These are phyloP conservation scores for Acleris emargana DNA, from an alignment of 2,888 invertebrate genomes.

Conservation along the genomic window DNA sequence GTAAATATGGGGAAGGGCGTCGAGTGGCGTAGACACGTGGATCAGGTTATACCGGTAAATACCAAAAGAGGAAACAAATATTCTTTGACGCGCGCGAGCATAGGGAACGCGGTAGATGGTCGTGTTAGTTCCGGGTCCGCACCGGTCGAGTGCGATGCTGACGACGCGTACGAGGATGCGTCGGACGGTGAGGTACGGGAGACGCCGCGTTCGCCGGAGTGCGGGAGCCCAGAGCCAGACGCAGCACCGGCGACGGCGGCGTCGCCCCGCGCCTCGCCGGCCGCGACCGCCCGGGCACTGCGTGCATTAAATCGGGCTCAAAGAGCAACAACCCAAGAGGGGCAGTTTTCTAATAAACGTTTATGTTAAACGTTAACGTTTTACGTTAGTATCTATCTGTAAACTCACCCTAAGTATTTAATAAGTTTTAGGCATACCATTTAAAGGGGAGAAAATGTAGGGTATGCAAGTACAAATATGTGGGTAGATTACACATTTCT, in stretches of 20 bases:
- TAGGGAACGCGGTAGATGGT: not conserved
- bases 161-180: not conserved
- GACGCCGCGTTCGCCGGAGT: not conserved
- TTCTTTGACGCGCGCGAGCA: not conserved
- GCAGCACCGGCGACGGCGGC: too few relatives aligned
- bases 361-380: too few relatives aligned
- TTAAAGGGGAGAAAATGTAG: too few relatives aligned
- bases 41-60: constrained; percentile 17
- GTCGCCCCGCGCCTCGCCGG: too few relatives aligned
- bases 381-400: not conserved
- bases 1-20: constrained; percentile 13
- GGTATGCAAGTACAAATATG: too few relatives aligned
- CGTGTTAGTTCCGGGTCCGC: too few relatives aligned
- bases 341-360: not conserved
- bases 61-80: not conserved
- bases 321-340: not conserved
- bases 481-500: too few relatives aligned
- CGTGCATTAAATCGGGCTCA: constrained; percentile 11
- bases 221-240: not conserved
- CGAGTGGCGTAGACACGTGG: constrained; percentile 15
- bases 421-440: too few relatives aligned
- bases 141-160: not conserved
- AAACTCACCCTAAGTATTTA: too few relatives aligned
- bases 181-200: too few relatives aligned
- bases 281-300: not conserved